Conservation (phyloP, 2,113 vertebrate species). For the Pluvialis apricaria region DNA sequence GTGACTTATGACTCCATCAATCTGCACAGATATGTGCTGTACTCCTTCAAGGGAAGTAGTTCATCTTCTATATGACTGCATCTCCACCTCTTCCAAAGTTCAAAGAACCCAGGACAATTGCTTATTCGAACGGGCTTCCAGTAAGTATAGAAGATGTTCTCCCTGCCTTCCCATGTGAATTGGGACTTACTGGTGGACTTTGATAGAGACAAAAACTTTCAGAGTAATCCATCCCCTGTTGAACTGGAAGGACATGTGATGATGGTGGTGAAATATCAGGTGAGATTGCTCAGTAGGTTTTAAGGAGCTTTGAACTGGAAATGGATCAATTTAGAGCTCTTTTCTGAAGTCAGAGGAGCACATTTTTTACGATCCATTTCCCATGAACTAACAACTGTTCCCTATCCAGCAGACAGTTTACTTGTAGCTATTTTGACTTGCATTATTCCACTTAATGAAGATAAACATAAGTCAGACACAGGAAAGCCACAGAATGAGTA, state of each 20-base stretch:
- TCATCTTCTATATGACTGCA: constrained; percentile 57
- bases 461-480: constrained; percentile 68
- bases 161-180: not conserved
- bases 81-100: constrained; percentile 37
- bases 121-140: not conserved
- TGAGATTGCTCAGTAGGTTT: constrained; percentile 27
- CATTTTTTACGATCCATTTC: constrained; percentile 55
- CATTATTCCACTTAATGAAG: constrained; percentile 66
- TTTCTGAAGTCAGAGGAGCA: constrained; percentile 36
- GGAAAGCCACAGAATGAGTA: constrained; percentile 56
- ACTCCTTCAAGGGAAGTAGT: constrained; percentile 49
- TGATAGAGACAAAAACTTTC: not conserved
- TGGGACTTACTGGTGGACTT: not conserved
- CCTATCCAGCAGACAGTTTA: constrained; percentile 60
- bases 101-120: constrained; percentile 24
- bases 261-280: constrained; percentile 37
- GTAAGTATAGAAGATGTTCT: not conserved
- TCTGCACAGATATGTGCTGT: constrained; percentile 41
- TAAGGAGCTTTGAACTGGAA: constrained; percentile 49
- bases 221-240: not conserved
- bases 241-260: not conserved
- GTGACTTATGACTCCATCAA: constrained; percentile 61
- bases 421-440: constrained; percentile 67
- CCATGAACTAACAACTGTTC: constrained; percentile 59
- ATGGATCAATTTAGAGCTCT: constrained; percentile 42